Conservation (phyloP, 2,113 vertebrate genomes). For the Sinocyclocheilus rhinocerous region DNA sequence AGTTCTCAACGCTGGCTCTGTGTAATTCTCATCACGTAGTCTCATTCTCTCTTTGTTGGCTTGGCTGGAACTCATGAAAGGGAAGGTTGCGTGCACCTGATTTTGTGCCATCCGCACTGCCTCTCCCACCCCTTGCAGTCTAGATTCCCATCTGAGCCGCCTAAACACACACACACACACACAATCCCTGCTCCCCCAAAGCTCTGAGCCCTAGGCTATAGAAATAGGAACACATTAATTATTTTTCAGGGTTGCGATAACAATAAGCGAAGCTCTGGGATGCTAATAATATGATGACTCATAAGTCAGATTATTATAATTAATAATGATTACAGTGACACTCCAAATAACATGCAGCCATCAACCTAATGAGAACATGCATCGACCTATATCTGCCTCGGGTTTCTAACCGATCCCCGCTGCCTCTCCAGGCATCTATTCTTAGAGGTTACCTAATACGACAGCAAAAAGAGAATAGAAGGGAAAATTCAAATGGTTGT, state of each 20-base stretch:
- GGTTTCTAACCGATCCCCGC: not conserved
- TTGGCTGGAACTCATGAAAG: slow-evolving; percentile 33
- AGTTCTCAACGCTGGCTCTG: slow-evolving; percentile 15
- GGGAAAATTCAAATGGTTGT: slow-evolving; percentile 13
- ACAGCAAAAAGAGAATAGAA: not conserved
- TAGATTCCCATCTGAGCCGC: not conserved
- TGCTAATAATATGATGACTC: slow-evolving; percentile 77
- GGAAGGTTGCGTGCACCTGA: slow-evolving; percentile 40
- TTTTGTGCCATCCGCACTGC: slow-evolving; percentile 5
- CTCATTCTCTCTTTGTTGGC: slow-evolving; percentile 46
- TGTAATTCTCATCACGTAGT: slow-evolving; percentile 36
- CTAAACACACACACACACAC: not conserved
- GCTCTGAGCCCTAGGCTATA: slow-evolving; percentile 51
- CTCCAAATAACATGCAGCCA: slow-evolving; percentile 65
- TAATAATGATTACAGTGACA: slow-evolving; percentile 72
- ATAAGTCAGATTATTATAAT: slow-evolving; percentile 79
- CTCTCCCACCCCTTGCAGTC: not conserved
- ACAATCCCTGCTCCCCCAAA: slow-evolving; percentile 32
- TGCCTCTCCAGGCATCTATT: slow-evolving; percentile 18
- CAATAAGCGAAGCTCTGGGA: slow-evolving; percentile 77
- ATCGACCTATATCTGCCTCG: slow-evolving; percentile 43
- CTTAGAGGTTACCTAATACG: slow-evolving; percentile 15
- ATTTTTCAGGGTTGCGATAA: slow-evolving; percentile 64
- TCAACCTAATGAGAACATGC: slow-evolving; percentile 74
- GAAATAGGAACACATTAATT: slow-evolving; percentile 59